Percentiles rank a stretch among this genome's conserved stretches.
Conservation (phyloP, 2,888 invertebrate genomes). For the Rotaria magnacalcarata region DNA sequence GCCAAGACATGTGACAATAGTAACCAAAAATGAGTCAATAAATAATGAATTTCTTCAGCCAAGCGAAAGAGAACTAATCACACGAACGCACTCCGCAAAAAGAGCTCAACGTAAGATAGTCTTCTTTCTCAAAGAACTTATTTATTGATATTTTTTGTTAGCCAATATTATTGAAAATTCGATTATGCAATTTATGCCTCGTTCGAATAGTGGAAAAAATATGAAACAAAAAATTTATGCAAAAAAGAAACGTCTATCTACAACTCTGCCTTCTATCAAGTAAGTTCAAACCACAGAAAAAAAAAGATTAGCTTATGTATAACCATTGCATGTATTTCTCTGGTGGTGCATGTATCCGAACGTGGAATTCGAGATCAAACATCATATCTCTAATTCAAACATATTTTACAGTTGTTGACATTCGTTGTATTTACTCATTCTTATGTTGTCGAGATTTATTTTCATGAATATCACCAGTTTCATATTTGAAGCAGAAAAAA, state of each 20-base stretch:
- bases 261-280: neutral
- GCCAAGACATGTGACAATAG: neutral
- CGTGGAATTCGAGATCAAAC: no score
- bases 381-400: no score
- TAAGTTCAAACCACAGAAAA: neutral
- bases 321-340: no score
- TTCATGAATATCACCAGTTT: no score
- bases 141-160: neutral
- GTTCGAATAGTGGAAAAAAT: neutral
- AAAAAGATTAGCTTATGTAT: no score
- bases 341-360: no score
- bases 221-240: neutral
- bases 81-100: constrained; percentile 28
- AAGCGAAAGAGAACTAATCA: neutral
- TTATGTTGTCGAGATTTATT: no score
- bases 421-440: no score
- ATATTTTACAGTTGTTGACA: no score
- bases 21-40: neutral
- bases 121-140: no score
- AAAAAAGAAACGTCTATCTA: neutral
- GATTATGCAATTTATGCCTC: neutral
- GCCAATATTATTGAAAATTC: neutral
- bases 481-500: no score
- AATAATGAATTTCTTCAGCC: neutral
- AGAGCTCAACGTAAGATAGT: neutral